phyloP scores from a whole-genome alignment of 2,888 invertebrate genomes.

The Lottia scabra region DNA sequence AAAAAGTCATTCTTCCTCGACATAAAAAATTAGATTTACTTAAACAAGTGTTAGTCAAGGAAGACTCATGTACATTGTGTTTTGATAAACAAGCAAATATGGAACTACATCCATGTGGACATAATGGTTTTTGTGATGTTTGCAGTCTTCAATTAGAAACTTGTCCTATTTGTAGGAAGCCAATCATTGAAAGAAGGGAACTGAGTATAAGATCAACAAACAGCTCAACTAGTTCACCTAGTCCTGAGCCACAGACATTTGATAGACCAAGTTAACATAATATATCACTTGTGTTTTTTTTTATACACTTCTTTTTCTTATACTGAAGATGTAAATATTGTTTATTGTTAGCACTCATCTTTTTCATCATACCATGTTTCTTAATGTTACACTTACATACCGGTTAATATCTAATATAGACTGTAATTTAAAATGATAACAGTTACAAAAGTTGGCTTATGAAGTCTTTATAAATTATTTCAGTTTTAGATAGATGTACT shows the following conservation, averaged over 20 bases:
- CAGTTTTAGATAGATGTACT: too few species aligned
- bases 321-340: too few species aligned
- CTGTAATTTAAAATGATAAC: too few species aligned
- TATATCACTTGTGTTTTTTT: too few species aligned
- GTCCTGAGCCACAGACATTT: neutral
- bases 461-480: too few species aligned
- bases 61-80: constrained; percentile 88
- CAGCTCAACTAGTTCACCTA: neutral
- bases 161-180: constrained; percentile 89
- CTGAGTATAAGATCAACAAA: neutral
- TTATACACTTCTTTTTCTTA: too few species aligned
- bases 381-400: too few species aligned
- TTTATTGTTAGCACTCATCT: too few species aligned
- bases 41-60: constrained; percentile 79
- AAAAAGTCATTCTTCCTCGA: constrained; percentile 86
- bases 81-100: constrained; percentile 84
- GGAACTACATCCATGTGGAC: constrained; percentile 83
- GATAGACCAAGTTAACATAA: neutral
- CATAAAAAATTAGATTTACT: constrained; percentile 83
- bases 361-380: too few species aligned
- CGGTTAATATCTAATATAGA: too few species aligned
- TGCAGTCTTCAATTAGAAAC: constrained; percentile 78
- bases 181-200: constrained; percentile 70
- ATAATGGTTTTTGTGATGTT: constrained; percentile 83
- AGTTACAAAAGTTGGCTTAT: too few species aligned